Percentiles rank a stretch among this genome's conserved stretches.
These are phyloP conservation scores for Netelia fuscicornis DNA, from an alignment of 2,888 invertebrate species.

Conservation along the genomic window DNA sequence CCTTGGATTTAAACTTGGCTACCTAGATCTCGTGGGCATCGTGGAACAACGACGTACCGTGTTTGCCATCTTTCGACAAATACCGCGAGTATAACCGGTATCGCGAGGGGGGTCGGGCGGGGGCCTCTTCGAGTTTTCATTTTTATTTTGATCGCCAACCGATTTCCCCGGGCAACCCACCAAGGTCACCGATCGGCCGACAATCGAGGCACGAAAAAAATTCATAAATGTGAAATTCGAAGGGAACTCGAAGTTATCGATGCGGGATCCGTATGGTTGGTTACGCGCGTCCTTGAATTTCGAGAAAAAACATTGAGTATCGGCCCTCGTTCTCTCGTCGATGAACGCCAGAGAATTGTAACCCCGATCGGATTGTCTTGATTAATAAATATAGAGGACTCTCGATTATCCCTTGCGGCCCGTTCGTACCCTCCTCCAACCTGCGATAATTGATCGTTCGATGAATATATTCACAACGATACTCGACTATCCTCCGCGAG, in stretches of 20 bases:
- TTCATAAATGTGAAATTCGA: too few species aligned
- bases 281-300: too few species aligned
- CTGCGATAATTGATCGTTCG: not conserved
- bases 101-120: not conserved
- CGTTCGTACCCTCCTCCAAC: too few species aligned
- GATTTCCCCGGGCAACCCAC: not conserved
- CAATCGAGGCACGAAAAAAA: too few species aligned
- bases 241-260: too few species aligned
- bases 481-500: not conserved
- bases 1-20: slow-evolving; percentile 3
- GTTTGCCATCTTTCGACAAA: not conserved
- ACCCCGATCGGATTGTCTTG: too few species aligned
- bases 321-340: too few species aligned
- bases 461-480: not conserved
- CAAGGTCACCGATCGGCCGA: not conserved
- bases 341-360: too few species aligned
- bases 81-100: slow-evolving; percentile 27
- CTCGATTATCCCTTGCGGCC: too few species aligned
- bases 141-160: not conserved
- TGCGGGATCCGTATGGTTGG: too few species aligned
- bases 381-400: too few species aligned
- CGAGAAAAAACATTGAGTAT: too few species aligned
- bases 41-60: not conserved
- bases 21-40: not conserved
- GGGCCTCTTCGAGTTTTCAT: not conserved